Conservation (phyloP, 2,797 vertebrate genomes). For the Microctenopoma stevenorrisi region DNA sequence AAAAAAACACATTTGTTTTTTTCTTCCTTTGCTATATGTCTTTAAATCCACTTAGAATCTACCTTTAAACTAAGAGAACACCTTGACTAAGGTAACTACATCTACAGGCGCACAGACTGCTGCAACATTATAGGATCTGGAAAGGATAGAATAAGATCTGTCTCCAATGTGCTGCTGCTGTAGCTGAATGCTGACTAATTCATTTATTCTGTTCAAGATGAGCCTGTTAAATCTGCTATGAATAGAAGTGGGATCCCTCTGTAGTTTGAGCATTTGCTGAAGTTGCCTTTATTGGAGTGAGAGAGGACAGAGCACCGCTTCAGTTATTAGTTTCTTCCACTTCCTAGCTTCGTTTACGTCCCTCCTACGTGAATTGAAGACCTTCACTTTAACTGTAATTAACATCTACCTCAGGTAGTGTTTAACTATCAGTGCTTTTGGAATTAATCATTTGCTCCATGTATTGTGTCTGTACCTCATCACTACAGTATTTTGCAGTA, state of each 20-base stretch:
- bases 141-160: background rate
- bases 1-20: too few relatives aligned
- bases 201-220: slow-evolving; percentile 46
- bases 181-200: slow-evolving; percentile 37
- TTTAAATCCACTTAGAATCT: too few relatives aligned
- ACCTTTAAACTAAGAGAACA: too few relatives aligned
- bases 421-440: too few relatives aligned
- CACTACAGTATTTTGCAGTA: background rate
- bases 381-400: too few relatives aligned
- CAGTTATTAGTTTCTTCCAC: too few relatives aligned
- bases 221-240: slow-evolving; percentile 38
- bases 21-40: too few relatives aligned
- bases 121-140: too few relatives aligned
- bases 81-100: too few relatives aligned
- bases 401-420: too few relatives aligned
- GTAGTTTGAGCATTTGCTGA: slow-evolving; percentile 3
- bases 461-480: background rate
- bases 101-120: too few relatives aligned
- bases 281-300: background rate
- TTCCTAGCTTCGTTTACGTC: background rate
- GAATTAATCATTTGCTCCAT: too few relatives aligned
- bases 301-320: background rate
- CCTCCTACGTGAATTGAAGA: background rate
- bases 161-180: slow-evolving; percentile 16
- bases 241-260: slow-evolving; percentile 9